These are phyloP conservation scores for Torymus tubicola DNA, from an alignment of 2,888 invertebrate species.

Conservation along the genomic window DNA sequence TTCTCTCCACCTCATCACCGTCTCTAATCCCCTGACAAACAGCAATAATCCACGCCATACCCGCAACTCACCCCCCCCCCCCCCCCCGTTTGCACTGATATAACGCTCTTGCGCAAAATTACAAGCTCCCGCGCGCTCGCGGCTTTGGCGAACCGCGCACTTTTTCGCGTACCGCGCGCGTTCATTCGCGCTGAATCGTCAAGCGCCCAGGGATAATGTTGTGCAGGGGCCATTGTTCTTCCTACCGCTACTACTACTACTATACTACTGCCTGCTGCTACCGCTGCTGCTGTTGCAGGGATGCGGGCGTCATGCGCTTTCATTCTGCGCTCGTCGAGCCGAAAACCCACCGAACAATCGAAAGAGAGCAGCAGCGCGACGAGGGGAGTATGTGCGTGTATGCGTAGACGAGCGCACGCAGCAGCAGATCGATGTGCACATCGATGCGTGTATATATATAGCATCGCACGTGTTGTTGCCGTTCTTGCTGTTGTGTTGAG, in stretches of 20 bases:
- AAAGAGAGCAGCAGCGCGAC: constrained; percentile 7
- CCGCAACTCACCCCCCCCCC: no score
- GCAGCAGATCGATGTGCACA: constrained; percentile 5
- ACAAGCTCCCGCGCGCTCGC: background rate
- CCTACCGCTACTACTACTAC: no score
- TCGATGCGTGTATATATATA: constrained; percentile 29
- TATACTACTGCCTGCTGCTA: no score
- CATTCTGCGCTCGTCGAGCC: constrained; percentile 64
- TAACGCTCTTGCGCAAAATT: no score
- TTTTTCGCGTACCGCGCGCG: constrained; percentile 39
- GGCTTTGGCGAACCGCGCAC: constrained; percentile 54
- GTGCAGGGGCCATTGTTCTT: constrained; percentile 63
- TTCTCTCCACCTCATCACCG: background rate
- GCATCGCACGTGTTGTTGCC: background rate
- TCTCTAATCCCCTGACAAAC: constrained; percentile 4
- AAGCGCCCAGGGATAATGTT: constrained; percentile 64
- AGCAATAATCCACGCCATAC: background rate
- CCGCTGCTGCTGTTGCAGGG: constrained; percentile 3
- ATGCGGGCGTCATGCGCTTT: constrained; percentile 61
- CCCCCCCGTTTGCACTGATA: no score
- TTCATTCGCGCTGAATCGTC: constrained; percentile 64
- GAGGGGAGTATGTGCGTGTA: no score
- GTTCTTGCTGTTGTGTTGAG: constrained; percentile 31
- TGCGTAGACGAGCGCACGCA: no score
- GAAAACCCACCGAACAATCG: constrained; percentile 69